Evolutionary conservation across 2,113 vertebrate species (phyloP).

Genomic region (Galemys pyrenaicus): DNA sequence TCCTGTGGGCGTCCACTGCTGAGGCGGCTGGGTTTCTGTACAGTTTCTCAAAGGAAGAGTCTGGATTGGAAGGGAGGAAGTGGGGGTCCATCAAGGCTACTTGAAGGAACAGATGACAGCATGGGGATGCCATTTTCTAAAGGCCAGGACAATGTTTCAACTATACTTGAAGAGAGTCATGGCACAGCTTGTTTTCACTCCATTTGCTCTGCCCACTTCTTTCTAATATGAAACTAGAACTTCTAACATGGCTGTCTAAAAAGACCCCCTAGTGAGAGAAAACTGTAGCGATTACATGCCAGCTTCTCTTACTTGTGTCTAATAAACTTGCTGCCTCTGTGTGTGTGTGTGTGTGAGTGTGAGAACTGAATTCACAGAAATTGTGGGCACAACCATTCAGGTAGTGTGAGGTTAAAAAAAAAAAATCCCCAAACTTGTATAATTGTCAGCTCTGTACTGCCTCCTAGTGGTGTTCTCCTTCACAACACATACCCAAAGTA

Average conservation of each 20-base stretch:
- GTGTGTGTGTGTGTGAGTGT: not conserved
- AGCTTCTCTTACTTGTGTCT: not conserved
- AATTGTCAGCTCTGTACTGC: constrained; percentile 35
- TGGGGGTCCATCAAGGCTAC: not conserved
- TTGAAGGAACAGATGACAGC: not conserved
- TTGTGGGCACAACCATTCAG: constrained; percentile 22
- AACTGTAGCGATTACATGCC: not conserved
- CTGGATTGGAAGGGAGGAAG: not conserved
- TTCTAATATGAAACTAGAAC: too few species aligned
- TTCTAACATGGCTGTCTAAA: not conserved
- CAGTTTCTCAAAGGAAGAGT: not conserved
- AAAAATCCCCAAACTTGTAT: not conserved
- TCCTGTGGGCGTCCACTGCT: too few species aligned
- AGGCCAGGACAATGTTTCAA: not conserved
- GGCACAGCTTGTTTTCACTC: not conserved
- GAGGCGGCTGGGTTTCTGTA: too few species aligned
- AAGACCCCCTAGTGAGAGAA: not conserved
- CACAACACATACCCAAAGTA: not conserved
- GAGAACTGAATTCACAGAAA: not conserved
- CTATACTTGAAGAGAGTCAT: not conserved
- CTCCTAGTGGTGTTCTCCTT: constrained; percentile 31
- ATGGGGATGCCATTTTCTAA: not conserved
- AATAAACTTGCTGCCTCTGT: not conserved
- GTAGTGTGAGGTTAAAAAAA: not conserved
- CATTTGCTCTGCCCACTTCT: not conserved